phyloP scores from a whole-genome alignment of 2,113 vertebrate species.

The Delphinus delphis region DNA sequence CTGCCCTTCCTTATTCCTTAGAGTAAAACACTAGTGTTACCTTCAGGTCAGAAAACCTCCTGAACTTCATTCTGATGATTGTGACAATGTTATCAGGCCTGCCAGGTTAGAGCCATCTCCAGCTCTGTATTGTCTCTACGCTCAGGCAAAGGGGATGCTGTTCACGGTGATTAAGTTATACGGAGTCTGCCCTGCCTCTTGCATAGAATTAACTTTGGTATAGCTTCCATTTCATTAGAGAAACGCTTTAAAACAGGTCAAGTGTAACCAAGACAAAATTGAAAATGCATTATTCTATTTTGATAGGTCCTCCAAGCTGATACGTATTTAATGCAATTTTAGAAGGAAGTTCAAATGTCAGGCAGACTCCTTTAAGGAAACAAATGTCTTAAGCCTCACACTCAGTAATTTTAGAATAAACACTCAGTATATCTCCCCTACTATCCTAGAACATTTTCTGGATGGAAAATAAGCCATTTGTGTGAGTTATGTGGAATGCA shows the following conservation, averaged over 20 bases:
- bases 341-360: slow-evolving; percentile 72
- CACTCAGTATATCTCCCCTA: slow-evolving; percentile 10
- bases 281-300: slow-evolving; percentile 75
- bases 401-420: slow-evolving; percentile 68
- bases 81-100: slow-evolving; percentile 65
- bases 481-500: slow-evolving; percentile 27
- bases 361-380: slow-evolving; percentile 63
- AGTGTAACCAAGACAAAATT: slow-evolving; percentile 69
- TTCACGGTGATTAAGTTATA: slow-evolving; percentile 63
- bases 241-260: slow-evolving; percentile 72
- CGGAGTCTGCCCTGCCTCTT: slow-evolving; percentile 18
- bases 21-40: slow-evolving; percentile 47
- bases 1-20: slow-evolving; percentile 43
- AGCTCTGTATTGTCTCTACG: slow-evolving; percentile 25
- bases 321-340: slow-evolving; percentile 68
- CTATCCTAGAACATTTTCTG: slow-evolving; percentile 30
- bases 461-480: slow-evolving; percentile 48
- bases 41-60: slow-evolving; percentile 65
- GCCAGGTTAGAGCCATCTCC: slow-evolving; percentile 57
- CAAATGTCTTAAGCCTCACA: slow-evolving; percentile 53
- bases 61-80: slow-evolving; percentile 62
- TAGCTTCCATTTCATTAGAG: slow-evolving; percentile 67
- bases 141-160: slow-evolving; percentile 13
- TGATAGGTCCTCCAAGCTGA: slow-evolving; percentile 46
- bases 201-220: slow-evolving; percentile 68